Evolutionary conservation across 2,888 invertebrate species (phyloP), one percentile per base, ranked within the genome.

Genomic region (Cantharis lateralis): DNA sequence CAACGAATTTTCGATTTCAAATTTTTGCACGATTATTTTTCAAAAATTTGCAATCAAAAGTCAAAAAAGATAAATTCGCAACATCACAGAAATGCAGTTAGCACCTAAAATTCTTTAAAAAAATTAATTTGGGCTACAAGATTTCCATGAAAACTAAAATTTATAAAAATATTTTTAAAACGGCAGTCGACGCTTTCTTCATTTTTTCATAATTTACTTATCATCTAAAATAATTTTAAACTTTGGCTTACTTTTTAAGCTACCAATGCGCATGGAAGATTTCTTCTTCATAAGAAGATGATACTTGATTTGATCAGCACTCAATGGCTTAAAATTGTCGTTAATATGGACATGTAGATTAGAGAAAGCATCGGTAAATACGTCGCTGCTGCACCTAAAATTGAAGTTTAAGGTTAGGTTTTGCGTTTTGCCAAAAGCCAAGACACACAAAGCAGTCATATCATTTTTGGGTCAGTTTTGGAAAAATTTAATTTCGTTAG

Each of bases 211-310:
- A 71, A 81, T 78, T 81, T 81, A 81, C 80, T 77, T 81, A 82
- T 61, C 73, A 71, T 62, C 80, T 81, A 82, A 48, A 78, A 78
- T 74, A 71, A 72, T 75, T 72, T 72, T 75, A 75, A 71, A 76
- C 82, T 83, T 83, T 83, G 82, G 82, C 81, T 81, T 81, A 76
- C 62, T 81, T 79, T 82, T 84, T 83, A 86, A 85, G 85, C 85
- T 85, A 85, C 85, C 84, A 83, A 83, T 84, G 82, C 83, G 83
- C 80, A 81, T 83, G 84, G 84, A 83, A 84, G 84, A 83, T 79
- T 78, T 81, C 75, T 78, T 82, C 80, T 80, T 81, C 72, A 74
- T 63, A 48, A 66, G 73, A 71, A 75, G 75, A 72, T 72, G 64
- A 48, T 68, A 32, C 32, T 32, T n/a, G 32, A 74, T 64, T 64